A percentile compares a stretch with the other conserved stretches of the same genome.
phyloP scores from a whole-genome alignment of 2,888 invertebrate genomes.

The Drosophila demipolita region DNA sequence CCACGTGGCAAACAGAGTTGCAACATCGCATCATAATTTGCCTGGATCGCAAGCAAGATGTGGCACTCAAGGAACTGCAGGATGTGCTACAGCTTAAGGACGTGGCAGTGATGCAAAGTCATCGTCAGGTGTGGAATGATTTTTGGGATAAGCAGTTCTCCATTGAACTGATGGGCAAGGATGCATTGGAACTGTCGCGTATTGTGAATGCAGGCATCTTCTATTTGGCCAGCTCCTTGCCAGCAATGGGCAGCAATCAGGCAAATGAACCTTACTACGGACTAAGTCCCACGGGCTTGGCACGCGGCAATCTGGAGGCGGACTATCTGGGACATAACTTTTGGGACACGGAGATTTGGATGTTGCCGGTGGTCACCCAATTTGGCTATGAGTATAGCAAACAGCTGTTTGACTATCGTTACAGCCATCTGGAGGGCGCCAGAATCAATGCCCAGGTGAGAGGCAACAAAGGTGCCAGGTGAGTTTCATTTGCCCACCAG shows the following conservation, averaged over 20 bases:
- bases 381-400: slow-evolving; percentile 86
- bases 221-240: slow-evolving; percentile 87
- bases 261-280: slow-evolving; percentile 86
- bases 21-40: slow-evolving; percentile 86
- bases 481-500: not conserved
- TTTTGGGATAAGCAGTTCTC: slow-evolving; percentile 85
- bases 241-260: slow-evolving; percentile 86
- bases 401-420: slow-evolving; percentile 86
- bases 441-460: slow-evolving; percentile 86
- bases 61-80: slow-evolving; percentile 85
- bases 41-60: slow-evolving; percentile 86
- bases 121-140: slow-evolving; percentile 86
- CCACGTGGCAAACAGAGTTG: slow-evolving; percentile 58
- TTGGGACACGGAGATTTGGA: slow-evolving; percentile 89
- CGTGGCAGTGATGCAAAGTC: slow-evolving; percentile 85
- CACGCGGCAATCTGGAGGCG: slow-evolving; percentile 83
- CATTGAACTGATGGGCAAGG: slow-evolving; percentile 85
- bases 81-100: slow-evolving; percentile 69
- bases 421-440: slow-evolving; percentile 86
- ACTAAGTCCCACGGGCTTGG: slow-evolving; percentile 87
- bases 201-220: slow-evolving; percentile 87
- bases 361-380: slow-evolving; percentile 87
- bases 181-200: slow-evolving; percentile 83
- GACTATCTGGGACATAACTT: slow-evolving; percentile 87
- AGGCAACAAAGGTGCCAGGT: slow-evolving; percentile 86